Conservation (phyloP, 2,113 vertebrate genomes). For the Urocolius indicus region DNA sequence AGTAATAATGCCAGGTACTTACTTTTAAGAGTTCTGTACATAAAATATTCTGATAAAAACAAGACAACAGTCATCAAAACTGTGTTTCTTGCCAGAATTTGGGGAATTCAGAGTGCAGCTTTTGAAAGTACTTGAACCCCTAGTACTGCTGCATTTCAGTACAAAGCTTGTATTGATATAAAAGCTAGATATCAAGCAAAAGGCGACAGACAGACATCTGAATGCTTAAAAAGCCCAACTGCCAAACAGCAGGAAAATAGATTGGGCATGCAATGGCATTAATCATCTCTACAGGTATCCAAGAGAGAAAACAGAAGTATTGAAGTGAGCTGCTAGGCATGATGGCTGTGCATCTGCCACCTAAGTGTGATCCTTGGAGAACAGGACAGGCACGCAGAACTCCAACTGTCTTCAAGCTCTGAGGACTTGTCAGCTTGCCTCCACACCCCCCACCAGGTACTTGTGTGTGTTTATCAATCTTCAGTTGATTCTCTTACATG, state of each 20-base stretch:
- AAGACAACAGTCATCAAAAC: background rate
- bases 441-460: fast-evolving
- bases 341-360: background rate
- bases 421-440: background rate
- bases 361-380: background rate
- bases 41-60: background rate
- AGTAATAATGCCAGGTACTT: background rate
- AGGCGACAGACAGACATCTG: background rate
- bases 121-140: background rate
- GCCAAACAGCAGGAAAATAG: background rate
- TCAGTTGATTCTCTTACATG: background rate
- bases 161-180: background rate
- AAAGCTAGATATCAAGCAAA: background rate
- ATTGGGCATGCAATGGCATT: background rate
- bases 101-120: background rate
- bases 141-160: background rate
- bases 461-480: background rate
- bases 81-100: background rate
- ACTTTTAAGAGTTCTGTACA: background rate
- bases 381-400: background rate
- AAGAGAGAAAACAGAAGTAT: background rate
- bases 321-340: background rate
- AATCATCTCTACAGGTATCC: background rate
- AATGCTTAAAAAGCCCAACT: background rate
- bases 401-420: background rate